Conservation (phyloP, 35 echinoderm and acorn worm genomes). For the Strongylocentrotus purpuratus region DNA sequence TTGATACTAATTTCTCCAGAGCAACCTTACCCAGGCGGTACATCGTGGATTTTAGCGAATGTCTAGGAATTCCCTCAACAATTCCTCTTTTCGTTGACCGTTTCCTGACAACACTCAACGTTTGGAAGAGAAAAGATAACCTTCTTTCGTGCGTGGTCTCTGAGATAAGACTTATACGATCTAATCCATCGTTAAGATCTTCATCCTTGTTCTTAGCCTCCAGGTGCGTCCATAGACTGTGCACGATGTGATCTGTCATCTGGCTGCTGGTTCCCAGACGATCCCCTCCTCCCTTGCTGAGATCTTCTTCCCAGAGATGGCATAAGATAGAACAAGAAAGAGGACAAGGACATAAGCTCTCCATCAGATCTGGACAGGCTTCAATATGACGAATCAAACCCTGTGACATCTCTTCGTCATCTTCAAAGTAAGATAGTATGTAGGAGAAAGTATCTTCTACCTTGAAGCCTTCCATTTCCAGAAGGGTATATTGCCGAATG, state of each 20-base stretch:
- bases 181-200: neutral
- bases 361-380: neutral
- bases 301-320: constrained; percentile 28
- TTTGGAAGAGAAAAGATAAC: neutral
- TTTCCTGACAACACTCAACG: neutral
- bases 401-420: constrained; percentile 23
- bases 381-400: constrained; percentile 13
- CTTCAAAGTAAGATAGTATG: constrained; percentile 7
- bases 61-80: neutral
- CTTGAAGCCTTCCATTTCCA: constrained; percentile 33
- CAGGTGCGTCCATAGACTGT: neutral
- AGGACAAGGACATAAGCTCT: constrained; percentile 2
- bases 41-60: constrained; percentile 19
- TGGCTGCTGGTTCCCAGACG: constrained; percentile 4
- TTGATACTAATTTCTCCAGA: neutral
- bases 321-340: constrained; percentile 30
- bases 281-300: neutral
- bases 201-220: constrained; percentile 6
- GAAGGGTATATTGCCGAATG: constrained; percentile 24
- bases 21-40: constrained; percentile 30
- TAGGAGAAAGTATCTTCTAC: constrained; percentile 14
- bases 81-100: neutral
- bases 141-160: neutral
- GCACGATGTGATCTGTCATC: constrained; percentile 1
- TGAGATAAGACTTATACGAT: neutral